phyloP scores from a whole-genome alignment of 2,888 invertebrate species.

The Blastobasis adustella region DNA sequence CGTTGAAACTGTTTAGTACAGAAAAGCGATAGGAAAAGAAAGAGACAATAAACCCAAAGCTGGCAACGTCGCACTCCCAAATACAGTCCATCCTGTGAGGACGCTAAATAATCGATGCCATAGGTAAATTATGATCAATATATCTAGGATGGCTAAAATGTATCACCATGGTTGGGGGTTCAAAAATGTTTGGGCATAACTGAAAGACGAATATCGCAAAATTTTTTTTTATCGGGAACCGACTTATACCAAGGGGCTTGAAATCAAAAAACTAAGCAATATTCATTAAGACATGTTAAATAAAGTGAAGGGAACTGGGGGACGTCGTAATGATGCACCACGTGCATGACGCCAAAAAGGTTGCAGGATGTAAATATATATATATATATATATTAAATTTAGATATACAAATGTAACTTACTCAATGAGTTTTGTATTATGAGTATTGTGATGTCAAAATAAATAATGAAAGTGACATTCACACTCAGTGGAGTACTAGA shows the following conservation, averaged over 20 bases:
- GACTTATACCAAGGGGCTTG: no score
- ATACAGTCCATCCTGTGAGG: not conserved
- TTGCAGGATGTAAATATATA: constrained; percentile 3
- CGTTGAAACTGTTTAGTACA: no score
- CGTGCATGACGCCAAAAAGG: constrained; percentile 1
- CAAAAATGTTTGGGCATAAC: not conserved
- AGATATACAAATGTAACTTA: no score
- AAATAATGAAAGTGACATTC: constrained; percentile 47
- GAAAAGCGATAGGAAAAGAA: not conserved
- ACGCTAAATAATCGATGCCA: constrained; percentile 1
- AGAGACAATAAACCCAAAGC: constrained; percentile 1
- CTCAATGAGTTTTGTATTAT: no score
- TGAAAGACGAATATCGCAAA: no score
- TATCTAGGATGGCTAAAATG: constrained; percentile 1
- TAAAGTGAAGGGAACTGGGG: constrained; percentile 1
- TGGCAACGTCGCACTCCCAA: constrained; percentile 2
- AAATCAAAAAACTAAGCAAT: constrained; percentile 1
- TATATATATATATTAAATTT: no score
- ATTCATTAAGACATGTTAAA: not conserved
- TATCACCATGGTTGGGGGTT: constrained; percentile 1
- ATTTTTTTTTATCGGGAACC: no score
- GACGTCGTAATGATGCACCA: not conserved
- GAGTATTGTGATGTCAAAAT: no score
- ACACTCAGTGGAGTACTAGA: constrained; percentile 54
- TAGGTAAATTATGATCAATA: constrained; percentile 2